Conservation (phyloP, 2,113 vertebrate genomes). For the Gavialis gangeticus region DNA sequence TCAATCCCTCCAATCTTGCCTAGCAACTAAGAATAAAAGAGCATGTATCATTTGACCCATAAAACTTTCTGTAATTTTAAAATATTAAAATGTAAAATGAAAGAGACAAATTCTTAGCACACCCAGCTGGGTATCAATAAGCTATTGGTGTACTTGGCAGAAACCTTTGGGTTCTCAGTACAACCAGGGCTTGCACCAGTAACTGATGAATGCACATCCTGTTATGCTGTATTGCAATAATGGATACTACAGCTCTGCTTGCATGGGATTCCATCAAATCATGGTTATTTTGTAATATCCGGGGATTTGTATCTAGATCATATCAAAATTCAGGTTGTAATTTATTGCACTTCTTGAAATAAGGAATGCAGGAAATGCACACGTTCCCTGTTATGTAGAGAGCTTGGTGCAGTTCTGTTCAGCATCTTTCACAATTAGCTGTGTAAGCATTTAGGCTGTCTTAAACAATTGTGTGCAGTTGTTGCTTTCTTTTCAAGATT, state of each 20-base stretch:
- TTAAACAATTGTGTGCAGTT: neutral
- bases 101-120: neutral
- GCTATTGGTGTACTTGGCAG: neutral
- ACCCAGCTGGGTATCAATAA: neutral
- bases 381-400: neutral
- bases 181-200: neutral
- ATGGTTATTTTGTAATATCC: neutral
- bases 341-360: neutral
- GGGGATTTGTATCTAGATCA: neutral
- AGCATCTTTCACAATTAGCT: neutral
- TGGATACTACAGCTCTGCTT: neutral
- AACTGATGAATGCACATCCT: neutral
- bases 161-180: neutral
- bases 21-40: neutral
- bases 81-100: neutral
- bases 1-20: neutral
- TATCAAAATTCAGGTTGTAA: neutral
- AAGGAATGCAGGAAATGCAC: neutral
- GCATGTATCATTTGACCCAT: rapidly evolving
- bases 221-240: neutral
- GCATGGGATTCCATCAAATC: neutral
- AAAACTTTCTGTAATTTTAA: neutral
- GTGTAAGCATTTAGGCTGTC: neutral
- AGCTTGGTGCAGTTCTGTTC: too few species aligned
- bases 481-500: neutral